These are phyloP conservation scores for Halocynthia aurantium DNA, from an alignment of 23 tunicate species.

Conservation along the genomic window DNA sequence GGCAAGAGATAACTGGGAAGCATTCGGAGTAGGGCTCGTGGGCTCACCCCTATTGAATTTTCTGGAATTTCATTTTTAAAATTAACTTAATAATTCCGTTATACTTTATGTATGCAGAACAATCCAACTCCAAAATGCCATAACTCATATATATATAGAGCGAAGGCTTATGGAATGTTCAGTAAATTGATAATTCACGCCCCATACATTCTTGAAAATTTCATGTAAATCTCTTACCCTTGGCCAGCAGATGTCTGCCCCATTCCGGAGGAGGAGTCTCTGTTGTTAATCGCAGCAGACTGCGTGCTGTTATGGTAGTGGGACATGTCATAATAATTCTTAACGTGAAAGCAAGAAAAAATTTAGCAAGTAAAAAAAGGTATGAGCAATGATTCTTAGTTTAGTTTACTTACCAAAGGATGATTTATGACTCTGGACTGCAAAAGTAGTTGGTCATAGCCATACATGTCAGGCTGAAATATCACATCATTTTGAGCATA, in stretches of 20 bases:
- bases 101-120: too few species aligned
- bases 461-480: conserved; percentile 80
- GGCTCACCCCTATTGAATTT: conserved; percentile 73
- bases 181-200: background rate
- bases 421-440: conserved; percentile 58
- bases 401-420: conserved; percentile 52
- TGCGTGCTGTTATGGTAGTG: conserved; percentile 48
- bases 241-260: conserved; percentile 33
- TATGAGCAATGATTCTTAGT: background rate
- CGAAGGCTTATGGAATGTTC: too few species aligned
- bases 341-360: conserved; percentile 16
- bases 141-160: too few species aligned
- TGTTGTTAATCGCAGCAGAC: conserved; percentile 25
- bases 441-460: conserved; percentile 68
- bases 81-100: background rate
- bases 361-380: background rate
- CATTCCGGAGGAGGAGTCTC: conserved; percentile 34
- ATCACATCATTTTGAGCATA: background rate
- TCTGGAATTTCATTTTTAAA: conserved; percentile 17
- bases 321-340: conserved; percentile 77
- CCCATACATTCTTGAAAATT: background rate
- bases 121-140: too few species aligned
- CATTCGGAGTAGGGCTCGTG: conserved; percentile 59
- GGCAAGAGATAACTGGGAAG: conserved; percentile 31
- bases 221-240: conserved; percentile 26